Evolutionary conservation across 1,140 invertebrate genomes (phyloP), one percentile per base, ranked within the genome.

Genomic region (Hestina assimilis): DNA sequence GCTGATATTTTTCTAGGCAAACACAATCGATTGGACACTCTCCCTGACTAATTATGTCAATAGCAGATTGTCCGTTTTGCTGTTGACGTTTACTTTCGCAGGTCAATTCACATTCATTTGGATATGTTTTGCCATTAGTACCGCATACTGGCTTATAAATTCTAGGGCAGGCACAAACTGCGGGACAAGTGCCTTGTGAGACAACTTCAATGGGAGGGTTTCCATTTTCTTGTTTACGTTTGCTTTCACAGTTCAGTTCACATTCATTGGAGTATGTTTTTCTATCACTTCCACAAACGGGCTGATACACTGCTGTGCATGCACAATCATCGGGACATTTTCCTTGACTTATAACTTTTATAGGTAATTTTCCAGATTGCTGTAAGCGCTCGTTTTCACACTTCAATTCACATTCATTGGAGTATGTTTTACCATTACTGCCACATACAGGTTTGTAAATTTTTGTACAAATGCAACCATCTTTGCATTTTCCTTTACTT

Each of bases 161-260:
- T 7, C 19, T 3, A 5, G 47, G 9, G 15, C 69, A 75, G 6
- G 24, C 19, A 9, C 65, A 70, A 31, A 90, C 6, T 28, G 11
- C 91, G 69, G 93, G 95, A 43, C 91, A 93, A 48, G 89, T 82
- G 93, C 96, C 57, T 90, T 90, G 2, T 11, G 40, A 46, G 6
- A 7, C 24, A 2, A 62, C 23, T 2, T 9, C 14, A 1, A 73
- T 51, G 0, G 40, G n/a, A 15, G 54, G 51, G 12, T 45, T 8
- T 0, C 43, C 17, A 7, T 55, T 48, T 1, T 17, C 28, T 15
- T 29, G 17, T 12, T 46, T 40, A 9, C 55, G 43, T 38, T 45
- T 46, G 21, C 15, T 63, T 9, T 51, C 42, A 41, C 45, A 54
- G 6, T 66, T 56, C 0, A 69, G 33, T 11, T 33, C 9, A 17